A percentile compares a stretch with the other conserved stretches of the same genome.
Evolutionary conservation across 2,888 invertebrate species (phyloP).

Genomic region (Cosmopolites sordidus): DNA sequence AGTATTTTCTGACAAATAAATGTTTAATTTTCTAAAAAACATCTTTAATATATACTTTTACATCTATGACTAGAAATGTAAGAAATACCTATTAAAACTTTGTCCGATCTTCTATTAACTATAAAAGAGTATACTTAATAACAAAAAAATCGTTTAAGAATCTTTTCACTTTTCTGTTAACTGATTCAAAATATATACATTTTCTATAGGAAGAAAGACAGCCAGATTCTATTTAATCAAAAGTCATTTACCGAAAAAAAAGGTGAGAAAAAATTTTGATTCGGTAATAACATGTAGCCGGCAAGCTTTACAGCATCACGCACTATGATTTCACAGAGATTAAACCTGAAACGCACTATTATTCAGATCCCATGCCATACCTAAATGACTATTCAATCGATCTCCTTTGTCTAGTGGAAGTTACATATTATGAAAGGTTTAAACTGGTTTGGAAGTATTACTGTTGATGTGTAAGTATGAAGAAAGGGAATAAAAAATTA

Average conservation of each 20-base stretch:
- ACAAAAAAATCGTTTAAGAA: too few species aligned
- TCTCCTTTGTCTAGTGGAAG: conserved; percentile 16
- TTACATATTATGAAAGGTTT: conserved; percentile 24
- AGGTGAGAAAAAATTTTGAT: background rate
- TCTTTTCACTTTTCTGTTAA: background rate
- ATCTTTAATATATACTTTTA: too few species aligned
- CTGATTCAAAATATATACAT: background rate
- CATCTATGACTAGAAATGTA: too few species aligned
- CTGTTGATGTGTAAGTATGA: too few species aligned
- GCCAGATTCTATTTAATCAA: background rate
- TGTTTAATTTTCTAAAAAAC: too few species aligned
- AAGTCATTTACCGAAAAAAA: background rate
- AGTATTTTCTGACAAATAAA: too few species aligned
- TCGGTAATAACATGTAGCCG: conserved; percentile 1
- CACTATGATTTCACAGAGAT: conserved; percentile 17
- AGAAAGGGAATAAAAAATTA: too few species aligned
- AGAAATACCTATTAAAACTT: too few species aligned
- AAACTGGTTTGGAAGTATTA: too few species aligned
- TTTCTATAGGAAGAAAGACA: background rate
- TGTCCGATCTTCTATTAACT: too few species aligned
- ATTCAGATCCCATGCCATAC: conserved; percentile 11
- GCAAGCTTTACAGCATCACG: conserved; percentile 8
- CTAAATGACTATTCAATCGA: conserved; percentile 5
- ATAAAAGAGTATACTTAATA: too few species aligned
- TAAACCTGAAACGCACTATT: conserved; percentile 12